Evolutionary conservation across 2,888 invertebrate species (phyloP).

Genomic region (Cephus spinipes): DNA sequence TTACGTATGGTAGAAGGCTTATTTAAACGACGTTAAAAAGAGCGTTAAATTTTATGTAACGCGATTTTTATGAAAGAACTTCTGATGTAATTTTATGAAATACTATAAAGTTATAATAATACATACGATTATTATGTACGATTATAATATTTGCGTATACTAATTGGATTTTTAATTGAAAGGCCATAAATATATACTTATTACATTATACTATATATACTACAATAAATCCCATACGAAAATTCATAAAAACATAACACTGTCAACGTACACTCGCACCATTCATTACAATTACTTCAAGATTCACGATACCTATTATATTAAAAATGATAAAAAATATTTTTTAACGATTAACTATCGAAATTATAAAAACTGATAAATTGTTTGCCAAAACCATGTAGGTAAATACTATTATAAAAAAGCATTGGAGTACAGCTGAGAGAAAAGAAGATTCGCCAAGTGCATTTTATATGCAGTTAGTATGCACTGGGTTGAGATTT

Average conservation of each 20-base stretch:
- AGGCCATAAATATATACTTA: neutral
- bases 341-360: neutral
- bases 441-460: conserved; percentile 7
- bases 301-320: neutral
- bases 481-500: neutral
- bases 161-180: neutral
- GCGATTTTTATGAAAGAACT: neutral
- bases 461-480: conserved; percentile 5
- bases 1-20: neutral
- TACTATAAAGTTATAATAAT: neutral
- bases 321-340: too few species aligned
- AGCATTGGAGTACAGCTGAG: conserved; percentile 14
- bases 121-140: neutral
- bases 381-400: neutral
- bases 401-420: conserved; percentile 6
- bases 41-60: neutral
- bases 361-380: neutral
- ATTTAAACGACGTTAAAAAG: neutral
- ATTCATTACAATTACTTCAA: neutral
- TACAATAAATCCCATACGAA: neutral
- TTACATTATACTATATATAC: too few species aligned
- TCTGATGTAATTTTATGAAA: neutral
- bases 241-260: too few species aligned
- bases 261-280: too few species aligned
- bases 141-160: neutral